A percentile compares a stretch with the other conserved stretches of the same genome.
Evolutionary conservation across 2,797 vertebrate genomes (phyloP).

Genomic region (Capromys pilorides): DNA sequence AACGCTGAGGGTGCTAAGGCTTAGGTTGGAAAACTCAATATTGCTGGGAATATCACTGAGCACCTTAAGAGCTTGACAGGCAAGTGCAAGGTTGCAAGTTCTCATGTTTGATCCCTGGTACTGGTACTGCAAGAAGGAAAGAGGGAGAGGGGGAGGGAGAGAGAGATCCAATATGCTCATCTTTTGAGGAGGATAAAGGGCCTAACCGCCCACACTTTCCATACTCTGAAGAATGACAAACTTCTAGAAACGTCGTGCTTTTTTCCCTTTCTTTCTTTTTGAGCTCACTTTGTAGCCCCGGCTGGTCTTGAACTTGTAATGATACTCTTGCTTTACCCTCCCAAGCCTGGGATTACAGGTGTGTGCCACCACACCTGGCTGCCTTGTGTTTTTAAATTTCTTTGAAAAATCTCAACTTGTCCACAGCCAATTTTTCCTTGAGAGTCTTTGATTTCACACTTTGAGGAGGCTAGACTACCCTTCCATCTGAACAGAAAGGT

Average conservation of each 20-base stretch:
- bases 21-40: not conserved
- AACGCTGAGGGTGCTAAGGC: not conserved
- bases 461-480: not conserved
- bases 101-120: no score
- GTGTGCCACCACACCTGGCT: no score
- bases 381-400: not conserved
- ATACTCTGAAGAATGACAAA: not conserved
- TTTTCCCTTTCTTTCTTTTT: no score
- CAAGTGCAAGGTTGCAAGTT: no score
- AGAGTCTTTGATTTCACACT: slow-evolving; percentile 4
- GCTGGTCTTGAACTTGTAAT: no score
- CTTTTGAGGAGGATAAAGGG: not conserved
- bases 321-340: no score
- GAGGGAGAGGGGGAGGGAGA: no score
- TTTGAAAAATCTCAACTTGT: slow-evolving; percentile 20
- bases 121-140: no score
- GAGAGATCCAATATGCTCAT: not conserved
- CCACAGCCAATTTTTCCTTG: not conserved
- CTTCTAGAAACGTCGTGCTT: not conserved
- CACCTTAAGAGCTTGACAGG: no score
- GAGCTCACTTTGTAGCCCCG: no score
- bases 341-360: no score
- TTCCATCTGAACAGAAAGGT: slow-evolving; percentile 45
- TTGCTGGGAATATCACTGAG: no score
- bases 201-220: not conserved